These are phyloP conservation scores for Dolomedes plantarius DNA, from an alignment of 2,888 invertebrate genomes.

Conservation along the genomic window DNA sequence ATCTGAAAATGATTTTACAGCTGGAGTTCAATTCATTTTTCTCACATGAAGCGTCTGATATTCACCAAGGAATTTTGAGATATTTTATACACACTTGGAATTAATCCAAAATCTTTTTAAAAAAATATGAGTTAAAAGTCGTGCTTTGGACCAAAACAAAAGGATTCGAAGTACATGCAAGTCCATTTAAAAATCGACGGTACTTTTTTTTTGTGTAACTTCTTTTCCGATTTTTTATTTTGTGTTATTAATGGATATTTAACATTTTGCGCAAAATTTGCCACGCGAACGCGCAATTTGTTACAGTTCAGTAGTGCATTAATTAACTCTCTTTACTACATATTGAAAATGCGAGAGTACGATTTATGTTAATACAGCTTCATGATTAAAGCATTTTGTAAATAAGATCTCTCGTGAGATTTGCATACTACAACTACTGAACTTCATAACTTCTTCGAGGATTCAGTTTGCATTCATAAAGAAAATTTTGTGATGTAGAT, in stretches of 20 bases:
- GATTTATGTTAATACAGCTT: too few relatives aligned
- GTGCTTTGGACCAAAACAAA: background rate
- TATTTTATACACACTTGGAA: background rate
- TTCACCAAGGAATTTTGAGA: constrained; percentile 4
- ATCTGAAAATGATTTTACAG: constrained; percentile 13
- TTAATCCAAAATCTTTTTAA: background rate
- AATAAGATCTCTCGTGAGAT: too few relatives aligned
- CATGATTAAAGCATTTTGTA: too few relatives aligned
- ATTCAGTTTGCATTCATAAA: too few relatives aligned
- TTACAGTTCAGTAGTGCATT: too few relatives aligned
- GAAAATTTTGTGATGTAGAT: too few relatives aligned
- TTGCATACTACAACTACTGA: too few relatives aligned
- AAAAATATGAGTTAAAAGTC: background rate
- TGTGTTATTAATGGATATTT: background rate
- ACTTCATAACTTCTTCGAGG: too few relatives aligned
- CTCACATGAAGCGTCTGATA: constrained; percentile 14
- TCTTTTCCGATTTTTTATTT: background rate
- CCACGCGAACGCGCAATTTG: too few relatives aligned
- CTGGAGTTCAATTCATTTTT: constrained; percentile 6
- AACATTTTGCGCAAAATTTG: background rate
- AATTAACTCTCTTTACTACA: too few relatives aligned
- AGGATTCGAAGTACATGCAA: background rate
- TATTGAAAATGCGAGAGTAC: too few relatives aligned
- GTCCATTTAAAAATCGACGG: constrained; percentile 3
- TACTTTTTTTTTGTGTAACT: background rate